Conservation (phyloP, 1,140 invertebrate genomes). For the Drosophila melanogaster region DNA sequence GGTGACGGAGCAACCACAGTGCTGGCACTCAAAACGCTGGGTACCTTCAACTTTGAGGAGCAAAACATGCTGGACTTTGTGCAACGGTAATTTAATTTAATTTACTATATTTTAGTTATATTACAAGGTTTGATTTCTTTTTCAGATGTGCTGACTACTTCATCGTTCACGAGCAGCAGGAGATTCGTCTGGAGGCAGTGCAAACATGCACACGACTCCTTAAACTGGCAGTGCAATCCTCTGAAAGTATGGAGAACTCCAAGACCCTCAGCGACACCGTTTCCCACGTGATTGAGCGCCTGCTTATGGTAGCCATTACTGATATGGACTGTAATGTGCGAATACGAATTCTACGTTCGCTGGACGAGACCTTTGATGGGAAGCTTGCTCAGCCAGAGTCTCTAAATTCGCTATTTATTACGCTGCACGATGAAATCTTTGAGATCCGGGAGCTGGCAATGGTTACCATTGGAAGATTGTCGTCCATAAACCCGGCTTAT, state of each 20-base stretch:
- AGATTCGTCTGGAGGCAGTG: conserved; percentile 97
- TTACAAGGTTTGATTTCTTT: not conserved
- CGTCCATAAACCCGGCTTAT: conserved; percentile 98
- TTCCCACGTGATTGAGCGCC: conserved; percentile 94
- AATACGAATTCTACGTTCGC: conserved; percentile 95
- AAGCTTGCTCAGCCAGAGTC: conserved; percentile 98
- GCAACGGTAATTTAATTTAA: conserved; percentile 85
- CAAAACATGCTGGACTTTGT: conserved; percentile 97
- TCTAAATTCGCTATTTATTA: conserved; percentile 95
- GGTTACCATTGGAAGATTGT: conserved; percentile 95
- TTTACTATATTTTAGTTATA: rapidly evolving
- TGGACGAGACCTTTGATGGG: conserved; percentile 97
- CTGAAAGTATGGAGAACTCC: conserved; percentile 86
- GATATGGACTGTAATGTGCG: conserved; percentile 98
- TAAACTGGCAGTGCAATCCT: conserved; percentile 90
- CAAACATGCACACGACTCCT: conserved; percentile 96
- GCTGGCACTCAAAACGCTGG: conserved; percentile 96
- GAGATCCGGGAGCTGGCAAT: conserved; percentile 98
- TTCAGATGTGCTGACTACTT: conserved; percentile 94
- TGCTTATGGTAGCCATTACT: conserved; percentile 97
- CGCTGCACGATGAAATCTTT: conserved; percentile 98
- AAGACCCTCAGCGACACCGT: conserved; percentile 94
- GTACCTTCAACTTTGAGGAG: conserved; percentile 98
- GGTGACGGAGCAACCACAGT: conserved; percentile 93
- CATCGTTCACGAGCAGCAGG: conserved; percentile 95